Percentiles rank a stretch among this genome's conserved stretches.
Evolutionary conservation across 2,888 invertebrate genomes (phyloP).

Genomic region (Orchesellides sinensis): DNA sequence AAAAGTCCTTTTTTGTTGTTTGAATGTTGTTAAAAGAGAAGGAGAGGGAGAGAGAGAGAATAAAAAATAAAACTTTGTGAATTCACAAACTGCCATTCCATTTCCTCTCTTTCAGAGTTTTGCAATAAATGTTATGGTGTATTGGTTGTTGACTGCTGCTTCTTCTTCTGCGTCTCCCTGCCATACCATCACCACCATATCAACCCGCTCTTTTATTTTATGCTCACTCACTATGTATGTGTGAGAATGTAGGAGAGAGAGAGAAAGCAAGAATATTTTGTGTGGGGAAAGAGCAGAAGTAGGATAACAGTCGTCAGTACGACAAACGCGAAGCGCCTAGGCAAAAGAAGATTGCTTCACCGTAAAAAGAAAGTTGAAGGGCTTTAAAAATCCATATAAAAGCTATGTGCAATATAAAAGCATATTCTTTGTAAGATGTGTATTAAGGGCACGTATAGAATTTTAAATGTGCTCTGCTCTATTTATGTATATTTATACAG

Average conservation of each 20-base stretch:
- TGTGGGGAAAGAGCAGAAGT: not conserved
- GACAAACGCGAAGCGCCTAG: no score
- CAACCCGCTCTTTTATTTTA: conserved; percentile 1
- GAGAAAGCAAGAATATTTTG: not conserved
- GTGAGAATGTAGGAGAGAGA: no score
- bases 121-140: conserved; percentile 59
- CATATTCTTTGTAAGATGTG: no score
- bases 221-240: no score
- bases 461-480: no score
- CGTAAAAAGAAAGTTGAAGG: conserved; percentile 30
- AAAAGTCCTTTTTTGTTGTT: conserved; percentile 24
- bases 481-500: not conserved
- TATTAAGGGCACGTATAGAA: no score
- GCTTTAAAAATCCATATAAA: conserved; percentile 40
- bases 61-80: conserved; percentile 16
- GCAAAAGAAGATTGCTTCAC: not conserved
- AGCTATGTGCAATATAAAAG: not conserved
- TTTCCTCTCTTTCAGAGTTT: conserved; percentile 48
- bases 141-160: conserved; percentile 59
- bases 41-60: not conserved
- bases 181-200: not conserved
- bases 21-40: conserved; percentile 11
- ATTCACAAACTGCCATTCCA: conserved; percentile 49
- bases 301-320: no score
- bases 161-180: conserved; percentile 3